Evolutionary conservation across 2,113 vertebrate genomes (phyloP), one percentile per base, ranked within the genome.

Genomic region (Xiphorhynchus elegans): DNA sequence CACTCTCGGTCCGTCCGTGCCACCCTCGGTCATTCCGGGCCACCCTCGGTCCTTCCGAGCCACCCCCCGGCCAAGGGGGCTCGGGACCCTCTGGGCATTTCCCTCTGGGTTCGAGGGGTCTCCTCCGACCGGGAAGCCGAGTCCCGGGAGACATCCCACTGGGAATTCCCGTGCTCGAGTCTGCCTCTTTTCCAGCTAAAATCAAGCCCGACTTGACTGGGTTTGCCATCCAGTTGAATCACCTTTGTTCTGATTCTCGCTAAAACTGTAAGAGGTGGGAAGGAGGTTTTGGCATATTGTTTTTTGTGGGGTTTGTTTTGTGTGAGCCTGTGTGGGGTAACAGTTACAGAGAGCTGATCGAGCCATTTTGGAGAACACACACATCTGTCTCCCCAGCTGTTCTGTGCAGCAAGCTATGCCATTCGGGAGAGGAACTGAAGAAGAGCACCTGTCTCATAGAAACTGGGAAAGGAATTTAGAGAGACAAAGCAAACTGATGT

Each of bases 31-130:
- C 33, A 8, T 7, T 8, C 25, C 10, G 4, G 4, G 20, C 11
- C 6, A 26, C 40, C 12, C 7, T 6, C 6, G 8, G 62, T 3
- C 33, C 7, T 7, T 8, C 25, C 10, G 4, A 15, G 39, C 12
- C 7, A 24, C 2, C 11, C 7, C 7, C n/a, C 9, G 9, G 40
- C 19, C 8, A 0, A 3, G 6, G 31, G 26, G 3, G 1, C 7
- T 21, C 9, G 6, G 59, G 23, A 0, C 1, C 1, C 28, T 4
- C 40, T 10, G 29, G 42, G 29, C 16, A 7, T 44, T 70, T 55
- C 10, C 2, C 3, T 31, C 24, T 23, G 7, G 8, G 40, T 13
- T 14, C 4, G 15, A 58, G 46, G 4, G 10, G 2, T 23, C 6
- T 39, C 6, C 6, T 56, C 8, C 49, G 28, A 26, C 24, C 14